Evolutionary conservation across 2,113 vertebrate species (phyloP).

Genomic region (Actinemys pallida): DNA sequence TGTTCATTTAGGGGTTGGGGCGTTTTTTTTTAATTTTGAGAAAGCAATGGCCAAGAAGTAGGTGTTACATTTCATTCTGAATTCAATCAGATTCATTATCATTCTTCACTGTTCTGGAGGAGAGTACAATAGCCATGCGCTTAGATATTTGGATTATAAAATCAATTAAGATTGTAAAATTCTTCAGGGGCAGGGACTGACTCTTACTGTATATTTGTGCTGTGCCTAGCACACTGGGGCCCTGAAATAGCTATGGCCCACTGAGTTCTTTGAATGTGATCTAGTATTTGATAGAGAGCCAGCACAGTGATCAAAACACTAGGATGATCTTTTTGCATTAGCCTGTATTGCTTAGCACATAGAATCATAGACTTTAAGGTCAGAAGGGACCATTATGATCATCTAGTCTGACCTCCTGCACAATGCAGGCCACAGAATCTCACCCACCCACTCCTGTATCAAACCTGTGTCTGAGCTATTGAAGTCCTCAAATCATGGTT

Average conservation of each 20-base stretch:
- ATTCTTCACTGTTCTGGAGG: neutral
- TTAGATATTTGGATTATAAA: conserved; percentile 19
- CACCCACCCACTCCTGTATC: no score
- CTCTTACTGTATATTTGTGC: neutral
- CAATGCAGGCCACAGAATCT: no score
- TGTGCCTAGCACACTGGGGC: neutral
- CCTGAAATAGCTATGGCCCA: neutral
- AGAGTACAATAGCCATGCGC: neutral
- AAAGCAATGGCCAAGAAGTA: neutral
- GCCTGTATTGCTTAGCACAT: neutral
- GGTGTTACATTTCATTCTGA: neutral
- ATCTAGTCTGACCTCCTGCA: no score
- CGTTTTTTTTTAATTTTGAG: neutral
- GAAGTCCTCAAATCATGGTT: no score
- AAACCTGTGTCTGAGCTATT: no score
- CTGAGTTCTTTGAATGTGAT: neutral
- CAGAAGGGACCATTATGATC: no score
- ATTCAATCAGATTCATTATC: neutral
- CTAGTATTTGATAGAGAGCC: neutral
- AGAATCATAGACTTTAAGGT: no score
- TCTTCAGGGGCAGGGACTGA: neutral
- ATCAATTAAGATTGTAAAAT: conserved; percentile 23
- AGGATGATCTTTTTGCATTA: conserved; percentile 1
- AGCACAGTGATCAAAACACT: neutral
- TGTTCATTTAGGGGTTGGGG: neutral